These are phyloP conservation scores for Oreochromis mossambicus DNA, from an alignment of 2,797 vertebrate genomes.

Conservation along the genomic window DNA sequence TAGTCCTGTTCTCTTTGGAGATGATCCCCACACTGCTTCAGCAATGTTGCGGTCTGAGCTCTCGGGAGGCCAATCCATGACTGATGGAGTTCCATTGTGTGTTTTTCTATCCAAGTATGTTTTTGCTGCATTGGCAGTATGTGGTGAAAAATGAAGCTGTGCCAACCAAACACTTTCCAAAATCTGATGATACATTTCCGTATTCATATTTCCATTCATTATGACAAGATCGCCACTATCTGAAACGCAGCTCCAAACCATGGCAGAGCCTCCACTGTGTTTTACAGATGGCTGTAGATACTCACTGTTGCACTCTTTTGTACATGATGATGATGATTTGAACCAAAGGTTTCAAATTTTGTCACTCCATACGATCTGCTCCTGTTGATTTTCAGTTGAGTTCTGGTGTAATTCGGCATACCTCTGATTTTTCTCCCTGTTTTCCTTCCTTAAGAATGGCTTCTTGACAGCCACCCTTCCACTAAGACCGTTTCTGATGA, in stretches of 20 bases:
- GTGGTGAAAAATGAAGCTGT: not conserved
- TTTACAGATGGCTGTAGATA: not conserved
- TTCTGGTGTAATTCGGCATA: no score
- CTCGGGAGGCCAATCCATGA: no score
- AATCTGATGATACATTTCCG: not conserved
- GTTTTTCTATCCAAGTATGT: not conserved
- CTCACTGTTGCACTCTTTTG: not conserved
- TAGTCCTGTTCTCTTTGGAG: not conserved
- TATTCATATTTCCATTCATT: not conserved
- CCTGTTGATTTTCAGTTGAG: no score
- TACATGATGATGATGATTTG: not conserved
- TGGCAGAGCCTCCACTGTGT: not conserved
- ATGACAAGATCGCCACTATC: not conserved
- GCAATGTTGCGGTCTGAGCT: not conserved
- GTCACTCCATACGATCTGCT: no score
- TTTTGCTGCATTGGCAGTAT: not conserved
- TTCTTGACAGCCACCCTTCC: no score
- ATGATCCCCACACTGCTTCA: not conserved
- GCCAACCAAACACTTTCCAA: not conserved
- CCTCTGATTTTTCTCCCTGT: no score
- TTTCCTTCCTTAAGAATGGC: no score
- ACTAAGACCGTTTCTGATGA: not conserved
- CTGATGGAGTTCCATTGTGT: not conserved
- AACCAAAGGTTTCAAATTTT: not conserved
- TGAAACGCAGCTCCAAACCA: not conserved